phyloP scores from a whole-genome alignment of 2,888 invertebrate species.

The Hirtodrosophila cameraria region DNA sequence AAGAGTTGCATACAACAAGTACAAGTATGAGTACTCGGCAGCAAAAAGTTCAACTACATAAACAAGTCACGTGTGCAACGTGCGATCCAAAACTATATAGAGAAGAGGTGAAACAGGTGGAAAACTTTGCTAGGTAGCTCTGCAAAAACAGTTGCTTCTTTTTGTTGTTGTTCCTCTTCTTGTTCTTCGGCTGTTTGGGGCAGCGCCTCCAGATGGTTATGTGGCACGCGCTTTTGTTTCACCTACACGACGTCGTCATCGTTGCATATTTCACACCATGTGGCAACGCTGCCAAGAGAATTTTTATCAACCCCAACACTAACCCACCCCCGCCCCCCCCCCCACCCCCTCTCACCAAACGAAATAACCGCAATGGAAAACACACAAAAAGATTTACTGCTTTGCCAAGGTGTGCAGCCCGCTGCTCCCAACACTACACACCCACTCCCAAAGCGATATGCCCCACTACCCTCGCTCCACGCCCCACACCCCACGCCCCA shows the following conservation, averaged over 20 bases:
- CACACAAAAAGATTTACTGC: slow-evolving; percentile 76
- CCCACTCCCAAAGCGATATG: neutral
- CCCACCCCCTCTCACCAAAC: slow-evolving; percentile 10
- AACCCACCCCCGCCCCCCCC: neutral
- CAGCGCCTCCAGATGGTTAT: slow-evolving; percentile 53
- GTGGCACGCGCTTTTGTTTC: slow-evolving; percentile 66
- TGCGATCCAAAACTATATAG: slow-evolving; percentile 69
- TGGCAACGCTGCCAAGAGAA: slow-evolving; percentile 69
- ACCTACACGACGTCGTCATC: slow-evolving; percentile 26
- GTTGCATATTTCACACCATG: slow-evolving; percentile 78
- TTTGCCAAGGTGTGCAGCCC: slow-evolving; percentile 32
- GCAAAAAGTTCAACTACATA: slow-evolving; percentile 75
- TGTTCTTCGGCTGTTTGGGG: slow-evolving; percentile 20
- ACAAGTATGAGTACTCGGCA: slow-evolving; percentile 16
- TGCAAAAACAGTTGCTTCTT: slow-evolving; percentile 26
- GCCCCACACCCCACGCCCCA: slow-evolving; percentile 2
- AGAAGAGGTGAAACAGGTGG: slow-evolving; percentile 26
- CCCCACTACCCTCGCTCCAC: slow-evolving; percentile 2
- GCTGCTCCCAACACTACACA: neutral
- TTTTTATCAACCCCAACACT: neutral
- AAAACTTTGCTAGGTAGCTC: slow-evolving; percentile 43
- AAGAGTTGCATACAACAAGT: slow-evolving; percentile 21
- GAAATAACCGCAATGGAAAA: slow-evolving; percentile 69
- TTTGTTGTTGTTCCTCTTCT: too few species aligned
- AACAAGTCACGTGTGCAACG: slow-evolving; percentile 81